Evolutionary conservation across 2,888 invertebrate genomes (phyloP).

Genomic region (Drosophila leonis): DNA sequence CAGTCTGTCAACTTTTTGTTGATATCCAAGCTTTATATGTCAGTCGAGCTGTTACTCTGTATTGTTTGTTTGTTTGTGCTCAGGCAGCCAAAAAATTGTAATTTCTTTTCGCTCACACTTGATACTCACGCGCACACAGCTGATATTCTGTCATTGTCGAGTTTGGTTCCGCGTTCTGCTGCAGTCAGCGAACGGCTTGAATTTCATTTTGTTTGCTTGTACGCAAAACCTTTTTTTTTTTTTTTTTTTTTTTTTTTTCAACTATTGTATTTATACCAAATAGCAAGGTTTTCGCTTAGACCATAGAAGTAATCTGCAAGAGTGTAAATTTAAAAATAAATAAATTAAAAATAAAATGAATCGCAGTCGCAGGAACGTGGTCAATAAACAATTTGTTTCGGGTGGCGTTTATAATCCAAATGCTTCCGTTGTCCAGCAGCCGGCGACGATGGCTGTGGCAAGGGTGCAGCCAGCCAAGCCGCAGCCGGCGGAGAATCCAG

Average conservation of each 20-base stretch:
- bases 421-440: conserved; percentile 11
- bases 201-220: conserved; percentile 15
- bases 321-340: not conserved
- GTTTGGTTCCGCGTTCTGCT: conserved; percentile 44
- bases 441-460: not conserved
- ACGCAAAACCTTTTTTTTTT: conserved; percentile 14
- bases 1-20: conserved; percentile 1
- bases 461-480: not conserved
- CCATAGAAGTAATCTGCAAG: not conserved
- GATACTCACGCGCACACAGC: conserved; percentile 25
- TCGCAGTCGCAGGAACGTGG: conserved; percentile 53
- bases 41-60: conserved; percentile 1
- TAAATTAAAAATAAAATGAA: conserved; percentile 52
- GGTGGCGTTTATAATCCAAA: conserved; percentile 71
- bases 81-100: conserved; percentile 55
- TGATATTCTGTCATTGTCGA: conserved; percentile 38
- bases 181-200: conserved; percentile 27
- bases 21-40: not conserved
- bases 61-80: conserved; percentile 50
- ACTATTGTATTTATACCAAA: no score
- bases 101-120: conserved; percentile 23
- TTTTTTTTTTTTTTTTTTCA: no score
- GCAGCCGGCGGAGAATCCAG: not conserved
- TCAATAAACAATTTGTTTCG: conserved; percentile 59
- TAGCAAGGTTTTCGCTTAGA: not conserved